phyloP scores from a whole-genome alignment of 2,888 invertebrate species.

The Leptothorax acervorum region DNA sequence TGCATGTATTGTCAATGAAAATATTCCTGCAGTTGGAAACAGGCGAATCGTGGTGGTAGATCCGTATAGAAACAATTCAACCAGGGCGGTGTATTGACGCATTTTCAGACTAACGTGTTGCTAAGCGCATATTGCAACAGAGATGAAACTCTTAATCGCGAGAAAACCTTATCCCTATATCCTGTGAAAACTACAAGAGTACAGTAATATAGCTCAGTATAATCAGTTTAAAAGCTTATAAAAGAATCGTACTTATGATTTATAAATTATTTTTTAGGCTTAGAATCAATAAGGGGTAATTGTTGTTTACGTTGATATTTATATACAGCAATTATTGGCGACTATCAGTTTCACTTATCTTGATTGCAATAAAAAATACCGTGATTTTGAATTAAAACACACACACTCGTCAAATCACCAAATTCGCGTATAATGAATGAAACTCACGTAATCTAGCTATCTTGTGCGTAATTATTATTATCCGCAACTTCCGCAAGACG shows the following conservation, averaged over 20 bases:
- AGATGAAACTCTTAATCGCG: constrained; percentile 5
- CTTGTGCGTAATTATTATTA: not conserved
- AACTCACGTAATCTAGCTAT: not conserved
- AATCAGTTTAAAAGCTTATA: not conserved
- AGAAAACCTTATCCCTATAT: not conserved
- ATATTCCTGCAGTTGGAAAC: constrained; percentile 6
- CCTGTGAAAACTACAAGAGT: not conserved
- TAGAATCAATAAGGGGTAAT: not conserved
- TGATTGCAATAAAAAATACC: not conserved
- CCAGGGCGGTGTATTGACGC: constrained; percentile 31
- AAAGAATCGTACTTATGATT: not conserved
- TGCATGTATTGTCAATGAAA: constrained; percentile 22
- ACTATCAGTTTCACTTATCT: not conserved
- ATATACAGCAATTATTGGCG: not conserved
- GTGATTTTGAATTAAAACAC: not conserved
- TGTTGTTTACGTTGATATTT: not conserved
- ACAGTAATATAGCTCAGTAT: not conserved
- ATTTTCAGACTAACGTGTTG: constrained; percentile 19
- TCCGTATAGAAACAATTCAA: constrained; percentile 22
- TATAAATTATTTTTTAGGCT: not conserved
- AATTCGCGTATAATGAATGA: not conserved
- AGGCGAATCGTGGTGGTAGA: not conserved
- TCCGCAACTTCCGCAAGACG: not conserved
- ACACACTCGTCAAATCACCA: not conserved
- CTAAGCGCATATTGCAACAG: not conserved